Evolutionary conservation across 2,113 vertebrate genomes (phyloP).

Genomic region (Oreocharis arfaki): DNA sequence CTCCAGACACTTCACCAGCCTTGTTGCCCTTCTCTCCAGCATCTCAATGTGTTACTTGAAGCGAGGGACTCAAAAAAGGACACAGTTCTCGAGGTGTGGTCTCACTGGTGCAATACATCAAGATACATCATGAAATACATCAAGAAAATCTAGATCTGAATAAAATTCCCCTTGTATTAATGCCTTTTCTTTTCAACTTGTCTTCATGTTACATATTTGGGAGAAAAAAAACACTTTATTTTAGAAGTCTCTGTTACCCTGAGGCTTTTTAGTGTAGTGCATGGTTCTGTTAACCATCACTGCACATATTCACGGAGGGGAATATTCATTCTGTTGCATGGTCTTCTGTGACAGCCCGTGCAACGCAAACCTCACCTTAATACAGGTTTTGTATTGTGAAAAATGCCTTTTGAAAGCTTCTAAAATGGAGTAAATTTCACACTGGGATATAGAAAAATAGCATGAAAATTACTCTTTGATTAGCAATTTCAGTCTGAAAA

Average conservation of each 20-base stretch:
- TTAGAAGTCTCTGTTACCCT: not conserved
- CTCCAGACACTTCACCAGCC: not conserved
- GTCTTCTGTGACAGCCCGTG: not conserved
- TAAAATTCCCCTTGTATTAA: not conserved
- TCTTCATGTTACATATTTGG: not conserved
- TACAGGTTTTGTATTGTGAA: not conserved
- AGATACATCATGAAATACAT: not conserved
- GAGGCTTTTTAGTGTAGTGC: not conserved
- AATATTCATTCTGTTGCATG: not conserved
- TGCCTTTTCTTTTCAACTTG: not conserved
- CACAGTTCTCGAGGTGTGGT: not conserved
- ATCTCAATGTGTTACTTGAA: not conserved
- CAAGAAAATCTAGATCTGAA: not conserved
- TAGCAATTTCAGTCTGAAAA: constrained; percentile 3
- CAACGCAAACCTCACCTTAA: not conserved
- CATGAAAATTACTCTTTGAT: not conserved
- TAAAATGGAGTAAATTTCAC: not conserved
- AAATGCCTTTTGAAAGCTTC: not conserved
- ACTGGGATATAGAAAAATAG: not conserved
- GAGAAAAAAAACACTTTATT: not conserved
- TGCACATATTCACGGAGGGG: not conserved
- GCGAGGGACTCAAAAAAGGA: not conserved
- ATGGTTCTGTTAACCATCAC: not conserved
- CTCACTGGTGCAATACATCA: not conserved
- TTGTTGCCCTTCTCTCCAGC: not conserved